Conservation (phyloP, 2,113 vertebrate species). For the Cettia cetti region DNA sequence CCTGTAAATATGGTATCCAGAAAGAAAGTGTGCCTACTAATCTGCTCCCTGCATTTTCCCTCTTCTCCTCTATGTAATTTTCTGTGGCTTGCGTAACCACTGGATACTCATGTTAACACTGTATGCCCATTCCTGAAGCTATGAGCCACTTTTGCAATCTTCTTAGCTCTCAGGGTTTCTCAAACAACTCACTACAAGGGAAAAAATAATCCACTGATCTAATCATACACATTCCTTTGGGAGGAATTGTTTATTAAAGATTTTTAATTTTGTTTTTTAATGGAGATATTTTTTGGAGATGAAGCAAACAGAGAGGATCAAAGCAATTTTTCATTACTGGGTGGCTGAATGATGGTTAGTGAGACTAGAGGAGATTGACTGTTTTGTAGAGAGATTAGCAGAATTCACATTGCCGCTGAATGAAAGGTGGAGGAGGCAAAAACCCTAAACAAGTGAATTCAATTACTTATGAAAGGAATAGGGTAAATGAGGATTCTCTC, state of each 20-base stretch:
- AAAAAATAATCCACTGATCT: not conserved
- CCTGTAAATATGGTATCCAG: not conserved
- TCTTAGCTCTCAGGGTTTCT: not conserved
- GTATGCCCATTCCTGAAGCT: not conserved
- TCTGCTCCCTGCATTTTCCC: not conserved
- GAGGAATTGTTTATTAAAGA: not conserved
- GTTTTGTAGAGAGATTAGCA: conserved; percentile 49
- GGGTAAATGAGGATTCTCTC: conserved; percentile 63
- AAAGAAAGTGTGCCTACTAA: not conserved
- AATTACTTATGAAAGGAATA: conserved; percentile 64
- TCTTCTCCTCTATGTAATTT: not conserved
- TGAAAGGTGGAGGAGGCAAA: conserved; percentile 65
- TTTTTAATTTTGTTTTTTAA: not conserved
- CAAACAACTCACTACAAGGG: not conserved
- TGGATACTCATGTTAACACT: not conserved
- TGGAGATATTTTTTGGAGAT: not conserved
- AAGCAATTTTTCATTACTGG: conserved; percentile 41
- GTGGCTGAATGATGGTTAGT: conserved; percentile 23
- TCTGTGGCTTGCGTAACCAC: not conserved
- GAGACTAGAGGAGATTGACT: conserved; percentile 34
- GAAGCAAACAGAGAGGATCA: not conserved
- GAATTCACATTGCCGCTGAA: not conserved
- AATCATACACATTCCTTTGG: not conserved
- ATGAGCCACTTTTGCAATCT: not conserved
- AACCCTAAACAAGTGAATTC: conserved; percentile 69